A percentile compares a stretch with the other conserved stretches of the same genome.
phyloP scores from a whole-genome alignment of 2,797 vertebrate species.

The Tenualosa thibaudeaui region DNA sequence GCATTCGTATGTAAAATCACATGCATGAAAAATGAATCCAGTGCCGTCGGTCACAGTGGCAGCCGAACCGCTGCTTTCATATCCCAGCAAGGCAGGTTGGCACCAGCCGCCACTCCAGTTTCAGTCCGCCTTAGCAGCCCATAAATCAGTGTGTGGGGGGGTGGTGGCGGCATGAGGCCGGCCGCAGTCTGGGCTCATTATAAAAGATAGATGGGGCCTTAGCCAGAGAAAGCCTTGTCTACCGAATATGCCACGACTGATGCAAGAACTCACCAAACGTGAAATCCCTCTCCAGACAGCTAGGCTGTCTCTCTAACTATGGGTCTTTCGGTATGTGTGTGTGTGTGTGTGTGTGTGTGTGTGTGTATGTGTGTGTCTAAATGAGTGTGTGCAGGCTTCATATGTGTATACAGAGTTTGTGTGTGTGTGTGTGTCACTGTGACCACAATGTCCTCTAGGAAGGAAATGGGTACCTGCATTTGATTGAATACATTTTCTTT shows the following conservation, averaged over 20 bases:
- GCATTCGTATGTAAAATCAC: neutral
- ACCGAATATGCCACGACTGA: conserved; percentile 50
- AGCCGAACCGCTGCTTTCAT: neutral
- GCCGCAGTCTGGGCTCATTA: conserved; percentile 55
- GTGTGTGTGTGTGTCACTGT: conserved; percentile 18
- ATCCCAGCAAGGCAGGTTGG: conserved; percentile 40
- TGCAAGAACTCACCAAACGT: conserved; percentile 44
- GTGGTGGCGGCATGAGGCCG: conserved; percentile 51
- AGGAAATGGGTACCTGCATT: neutral
- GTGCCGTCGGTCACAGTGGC: neutral
- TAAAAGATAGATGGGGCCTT: conserved; percentile 69
- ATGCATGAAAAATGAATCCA: neutral
- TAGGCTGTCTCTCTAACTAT: neutral
- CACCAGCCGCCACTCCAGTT: conserved; percentile 54
- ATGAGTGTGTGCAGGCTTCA: neutral
- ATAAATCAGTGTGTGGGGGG: conserved; percentile 66
- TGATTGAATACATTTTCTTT: neutral
- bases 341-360: neutral
- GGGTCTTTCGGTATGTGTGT: conserved; percentile 3
- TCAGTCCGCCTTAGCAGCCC: conserved; percentile 59
- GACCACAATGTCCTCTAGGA: conserved; percentile 5
- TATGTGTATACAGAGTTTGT: neutral
- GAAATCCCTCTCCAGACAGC: conserved; percentile 29
- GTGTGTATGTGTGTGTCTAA: neutral
- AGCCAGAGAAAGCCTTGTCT: conserved; percentile 59